phyloP scores from a whole-genome alignment of 1,140 invertebrate genomes.

The Leucophenga varia region DNA sequence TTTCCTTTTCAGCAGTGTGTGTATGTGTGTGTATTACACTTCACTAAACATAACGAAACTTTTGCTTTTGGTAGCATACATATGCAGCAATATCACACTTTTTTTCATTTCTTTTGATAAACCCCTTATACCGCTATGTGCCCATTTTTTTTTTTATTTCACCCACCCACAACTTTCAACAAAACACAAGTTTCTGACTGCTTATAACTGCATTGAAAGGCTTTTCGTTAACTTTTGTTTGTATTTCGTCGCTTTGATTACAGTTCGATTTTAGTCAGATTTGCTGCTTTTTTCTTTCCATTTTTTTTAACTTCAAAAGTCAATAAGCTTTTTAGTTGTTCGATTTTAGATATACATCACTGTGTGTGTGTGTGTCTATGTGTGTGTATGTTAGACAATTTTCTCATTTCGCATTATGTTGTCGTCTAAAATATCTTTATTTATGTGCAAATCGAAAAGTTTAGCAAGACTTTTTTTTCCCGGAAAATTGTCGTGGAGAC shows the following conservation, averaged over 20 bases:
- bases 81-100: no score
- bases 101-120: no score
- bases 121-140: not conserved
- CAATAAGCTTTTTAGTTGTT: no score
- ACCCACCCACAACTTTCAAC: conserved; percentile 24
- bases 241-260: conserved; percentile 46
- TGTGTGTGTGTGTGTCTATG: conserved; percentile 7
- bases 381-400: conserved; percentile 1
- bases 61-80: no score
- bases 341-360: conserved; percentile 15
- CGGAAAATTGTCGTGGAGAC: no score
- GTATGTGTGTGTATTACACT: no score
- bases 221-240: conserved; percentile 44
- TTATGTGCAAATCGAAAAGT: conserved; percentile 45
- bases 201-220: no score
- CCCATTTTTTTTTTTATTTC: not conserved
- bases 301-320: conserved; percentile 31
- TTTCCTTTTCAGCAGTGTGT: no score
- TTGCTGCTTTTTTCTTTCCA: conserved; percentile 25
- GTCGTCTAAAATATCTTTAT: conserved; percentile 41
- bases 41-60: no score
- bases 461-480: no score
- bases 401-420: conserved; percentile 29
- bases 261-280: conserved; percentile 35
- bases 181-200: no score